phyloP scores from a whole-genome alignment of 2,113 vertebrate genomes.

The Campylomormyrus tamandua region DNA sequence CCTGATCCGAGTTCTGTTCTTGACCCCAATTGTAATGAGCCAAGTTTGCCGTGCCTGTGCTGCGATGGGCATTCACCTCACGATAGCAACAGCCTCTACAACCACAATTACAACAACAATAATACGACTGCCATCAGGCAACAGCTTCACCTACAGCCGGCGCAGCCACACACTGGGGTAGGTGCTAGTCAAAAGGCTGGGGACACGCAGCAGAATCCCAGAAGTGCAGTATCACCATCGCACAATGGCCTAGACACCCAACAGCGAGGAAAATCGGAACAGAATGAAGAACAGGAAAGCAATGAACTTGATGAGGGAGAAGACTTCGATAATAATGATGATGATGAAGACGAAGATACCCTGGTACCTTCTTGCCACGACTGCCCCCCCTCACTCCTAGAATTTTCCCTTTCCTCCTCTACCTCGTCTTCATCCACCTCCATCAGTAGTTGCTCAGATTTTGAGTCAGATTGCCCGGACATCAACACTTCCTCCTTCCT shows the following conservation, averaged over 20 bases:
- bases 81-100: conserved; percentile 63
- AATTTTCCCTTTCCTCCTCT: conserved; percentile 62
- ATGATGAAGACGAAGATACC: conserved; percentile 64
- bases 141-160: conserved; percentile 49
- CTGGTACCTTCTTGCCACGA: conserved; percentile 72
- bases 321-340: conserved; percentile 42
- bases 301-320: conserved; percentile 41
- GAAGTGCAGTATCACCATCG: conserved; percentile 22
- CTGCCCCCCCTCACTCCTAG: conserved; percentile 60
- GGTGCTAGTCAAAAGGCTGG: conserved; percentile 35
- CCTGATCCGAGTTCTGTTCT: conserved; percentile 47
- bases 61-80: conserved; percentile 67
- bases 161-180: conserved; percentile 31
- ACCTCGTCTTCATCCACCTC: conserved; percentile 80
- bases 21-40: conserved; percentile 88
- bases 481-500: conserved; percentile 63
- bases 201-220: conserved; percentile 20
- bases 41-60: conserved; percentile 76
- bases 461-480: conserved; percentile 78
- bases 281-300: conserved; percentile 41
- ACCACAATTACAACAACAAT: conserved; percentile 71
- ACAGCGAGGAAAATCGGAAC: conserved; percentile 45
- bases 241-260: conserved; percentile 9
- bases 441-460: conserved; percentile 87
- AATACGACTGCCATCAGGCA: conserved; percentile 60